Percentiles rank a stretch among this genome's conserved stretches.
Evolutionary conservation across 2,797 vertebrate genomes (phyloP).

Genomic region (Enteromius trimaculatus): DNA sequence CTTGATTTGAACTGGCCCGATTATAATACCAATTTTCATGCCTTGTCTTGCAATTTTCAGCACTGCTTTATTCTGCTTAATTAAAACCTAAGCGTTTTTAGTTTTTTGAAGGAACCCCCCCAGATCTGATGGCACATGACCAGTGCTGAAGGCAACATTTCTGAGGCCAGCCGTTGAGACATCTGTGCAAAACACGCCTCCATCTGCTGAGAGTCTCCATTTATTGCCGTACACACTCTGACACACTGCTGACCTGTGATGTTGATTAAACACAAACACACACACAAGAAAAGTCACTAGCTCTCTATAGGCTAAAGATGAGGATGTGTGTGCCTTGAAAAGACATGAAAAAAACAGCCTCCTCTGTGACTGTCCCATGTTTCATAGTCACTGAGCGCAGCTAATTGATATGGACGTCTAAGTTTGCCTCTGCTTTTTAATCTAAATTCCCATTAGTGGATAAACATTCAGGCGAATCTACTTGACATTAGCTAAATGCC

Average conservation of each 20-base stretch:
- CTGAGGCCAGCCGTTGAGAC: slow-evolving; percentile 31
- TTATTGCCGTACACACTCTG: slow-evolving; percentile 25
- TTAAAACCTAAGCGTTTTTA: not conserved
- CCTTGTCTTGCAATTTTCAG: not conserved
- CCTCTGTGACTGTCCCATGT: not conserved
- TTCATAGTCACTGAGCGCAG: slow-evolving; percentile 6
- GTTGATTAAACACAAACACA: slow-evolving; percentile 41
- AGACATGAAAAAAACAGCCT: not conserved
- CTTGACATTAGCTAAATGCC: slow-evolving; percentile 35
- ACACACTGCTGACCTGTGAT: slow-evolving; percentile 51
- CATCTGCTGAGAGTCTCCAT: slow-evolving; percentile 46
- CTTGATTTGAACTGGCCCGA: not conserved
- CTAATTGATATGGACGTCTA: slow-evolving; percentile 31
- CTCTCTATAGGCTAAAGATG: not conserved
- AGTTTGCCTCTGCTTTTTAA: slow-evolving; percentile 42
- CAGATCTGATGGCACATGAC: slow-evolving; percentile 29
- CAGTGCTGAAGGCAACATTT: slow-evolving; percentile 21
- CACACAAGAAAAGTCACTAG: slow-evolving; percentile 14
- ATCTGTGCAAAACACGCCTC: slow-evolving; percentile 49
- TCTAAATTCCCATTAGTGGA: slow-evolving; percentile 28
- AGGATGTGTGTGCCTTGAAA: not conserved
- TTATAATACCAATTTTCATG: not conserved
- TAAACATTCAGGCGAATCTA: slow-evolving; percentile 32
- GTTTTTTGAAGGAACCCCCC: slow-evolving; percentile 9
- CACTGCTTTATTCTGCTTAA: not conserved